Base-by-base conservation (phyloP, 2,797 vertebrate species). In the Melanotaenia pygmaea region DNA sequence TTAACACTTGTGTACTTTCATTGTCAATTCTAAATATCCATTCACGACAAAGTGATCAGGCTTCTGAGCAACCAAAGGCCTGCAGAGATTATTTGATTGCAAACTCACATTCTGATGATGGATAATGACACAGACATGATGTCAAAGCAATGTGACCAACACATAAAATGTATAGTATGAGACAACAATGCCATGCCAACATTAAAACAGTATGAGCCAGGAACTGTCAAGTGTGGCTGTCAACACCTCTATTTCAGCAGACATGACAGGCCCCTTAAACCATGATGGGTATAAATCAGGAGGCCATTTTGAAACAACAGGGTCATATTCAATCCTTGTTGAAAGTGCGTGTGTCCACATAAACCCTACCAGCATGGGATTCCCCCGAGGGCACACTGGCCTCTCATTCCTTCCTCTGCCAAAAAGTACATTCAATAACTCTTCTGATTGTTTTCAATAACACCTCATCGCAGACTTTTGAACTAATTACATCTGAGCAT, bases 231-330 rank as follows among this genome's bases (percentile, higher is more conserved):
- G 90, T 90, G 91, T 77, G 77, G 80, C 92, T 94, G 93, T 94
- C 94, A 93, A 94, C 94, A 92, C 94, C 90, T 94, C 92, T 87
- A 89, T 93, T 91, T 92, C 91, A 91, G 91, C 90, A 87, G 91
- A 92, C 86, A 81, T 91, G 90, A 92, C 87, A 80, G 86, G 90
- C 83, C 89, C 85, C 89, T 87, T 93, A 92, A 93, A 92, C 86
- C 86, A 86, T 93, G 92, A 94, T 91, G 93, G 90, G 85, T 88
- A 91, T 94, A 94, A 94, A 94, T 95, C 94, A 94, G 76, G 86
- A 88, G 86, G 88, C 88, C 89, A 85, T 94, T 94, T 91, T 94
- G 92, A 94, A 94, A 94, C 91, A 93, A 92, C 91, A 86, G 91
- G 91, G 88, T 94, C 88, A 87, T 88, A 93, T 94, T 94, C 88